Base-by-base conservation (phyloP, 2,888 invertebrate genomes). In the Drosophila formosana region DNA sequence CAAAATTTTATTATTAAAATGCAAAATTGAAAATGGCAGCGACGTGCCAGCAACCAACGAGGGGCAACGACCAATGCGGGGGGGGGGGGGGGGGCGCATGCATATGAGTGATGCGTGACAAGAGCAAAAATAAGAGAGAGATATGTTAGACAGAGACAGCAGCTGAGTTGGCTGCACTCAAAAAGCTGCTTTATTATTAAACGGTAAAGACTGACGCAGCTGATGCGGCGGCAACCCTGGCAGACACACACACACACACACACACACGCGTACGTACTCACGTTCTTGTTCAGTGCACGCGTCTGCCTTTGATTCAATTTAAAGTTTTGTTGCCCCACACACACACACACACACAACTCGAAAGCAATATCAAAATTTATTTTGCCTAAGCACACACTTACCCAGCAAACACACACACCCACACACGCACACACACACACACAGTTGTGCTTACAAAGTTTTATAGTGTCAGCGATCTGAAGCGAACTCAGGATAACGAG, bases 1-100 rank as follows among this genome's bases (percentile, higher is more conserved):
- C 88, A 88, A 82, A 88, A 89, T 88, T 85, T 85, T 84, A 89
- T 89, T 84, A 84, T 84, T 84, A 84, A 89, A 84, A 89, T 84
- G 89, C 89, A 84, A 88, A 84, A 89, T 89, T 84, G 84, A 89
- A 84, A 89, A 79, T 71, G 82, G 86, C 65, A 72, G 76, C 72
- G 80, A 83, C 89, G 89, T 80, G 87, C 71, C 51, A 57, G 45
- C 57, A 50, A 34, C 49, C 50, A 13, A 25, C 34, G n/a, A 39
- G 43, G n/a, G 34, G 28, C 47, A 18, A 18, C 18, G 18, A 18
- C 18, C 18, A 18, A 1, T 18, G 18, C 18, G 18, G 18, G 18
- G 8, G 57, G 26, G 26, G 39, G 9, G 30, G 11, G 68, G 67
- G 58, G n/a, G n/a, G n/a, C 62, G 57, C 45, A 61, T 72, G 80